Percentiles rank a stretch among this genome's conserved stretches.
Conservation (phyloP, 1,140 invertebrate genomes). For the Calycopis cecrops region DNA sequence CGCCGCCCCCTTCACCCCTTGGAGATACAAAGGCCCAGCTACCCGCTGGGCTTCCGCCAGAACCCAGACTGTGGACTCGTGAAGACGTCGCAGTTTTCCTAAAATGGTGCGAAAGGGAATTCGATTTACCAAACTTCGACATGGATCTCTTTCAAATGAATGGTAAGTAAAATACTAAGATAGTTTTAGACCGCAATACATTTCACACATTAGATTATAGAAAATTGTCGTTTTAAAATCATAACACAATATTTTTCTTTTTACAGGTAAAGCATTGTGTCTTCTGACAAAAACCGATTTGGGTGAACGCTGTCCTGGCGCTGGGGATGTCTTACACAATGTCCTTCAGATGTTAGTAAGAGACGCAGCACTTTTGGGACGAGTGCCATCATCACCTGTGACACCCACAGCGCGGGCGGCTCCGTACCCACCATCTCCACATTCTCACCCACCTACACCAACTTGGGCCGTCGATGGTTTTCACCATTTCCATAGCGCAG, state of each 20-base stretch:
- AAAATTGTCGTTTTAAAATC: not conserved
- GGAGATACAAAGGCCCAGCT: conserved; percentile 91
- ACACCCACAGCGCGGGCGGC: conserved; percentile 88
- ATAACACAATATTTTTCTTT: conserved; percentile 18
- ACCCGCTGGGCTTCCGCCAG: conserved; percentile 86
- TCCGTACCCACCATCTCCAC: conserved; percentile 84
- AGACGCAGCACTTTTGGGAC: conserved; percentile 84
- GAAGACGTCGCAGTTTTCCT: conserved; percentile 93
- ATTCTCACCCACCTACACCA: conserved; percentile 85
- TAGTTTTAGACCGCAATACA: too few species aligned
- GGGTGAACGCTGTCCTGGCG: conserved; percentile 91
- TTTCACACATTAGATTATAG: too few species aligned
- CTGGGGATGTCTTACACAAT: conserved; percentile 95
- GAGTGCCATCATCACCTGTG: conserved; percentile 88
- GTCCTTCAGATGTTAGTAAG: conserved; percentile 91
- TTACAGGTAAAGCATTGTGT: conserved; percentile 90
- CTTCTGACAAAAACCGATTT: conserved; percentile 92
- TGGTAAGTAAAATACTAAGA: conserved; percentile 75
- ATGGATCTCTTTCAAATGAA: conserved; percentile 98
- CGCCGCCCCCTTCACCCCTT: conserved; percentile 80
- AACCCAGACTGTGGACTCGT: conserved; percentile 92
- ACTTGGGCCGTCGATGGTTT: conserved; percentile 81
- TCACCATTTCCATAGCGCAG: conserved; percentile 78
- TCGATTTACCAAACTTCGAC: conserved; percentile 92
- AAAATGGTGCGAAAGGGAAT: conserved; percentile 94